These are phyloP conservation scores for Troglohyphantes excavatus DNA, from an alignment of 2,888 invertebrate species.

Conservation along the genomic window DNA sequence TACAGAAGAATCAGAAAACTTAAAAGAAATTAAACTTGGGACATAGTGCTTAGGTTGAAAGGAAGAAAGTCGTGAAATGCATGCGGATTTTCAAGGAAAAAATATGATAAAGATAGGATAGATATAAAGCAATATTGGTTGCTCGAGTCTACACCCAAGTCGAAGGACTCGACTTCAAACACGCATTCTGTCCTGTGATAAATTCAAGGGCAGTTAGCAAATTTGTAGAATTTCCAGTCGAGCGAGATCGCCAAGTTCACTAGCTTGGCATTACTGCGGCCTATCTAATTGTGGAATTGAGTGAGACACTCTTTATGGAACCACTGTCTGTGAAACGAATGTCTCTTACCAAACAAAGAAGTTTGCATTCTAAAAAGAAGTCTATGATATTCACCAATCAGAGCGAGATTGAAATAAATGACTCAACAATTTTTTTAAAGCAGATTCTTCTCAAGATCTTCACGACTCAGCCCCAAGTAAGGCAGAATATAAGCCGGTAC, in stretches of 20 bases:
- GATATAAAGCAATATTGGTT: neutral
- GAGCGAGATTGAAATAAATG: no score
- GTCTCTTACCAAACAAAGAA: no score
- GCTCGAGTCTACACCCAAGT: constrained; percentile 17
- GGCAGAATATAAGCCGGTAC: no score
- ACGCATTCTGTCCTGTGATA: constrained; percentile 18
- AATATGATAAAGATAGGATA: neutral
- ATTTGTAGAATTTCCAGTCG: constrained; percentile 10
- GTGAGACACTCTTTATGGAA: constrained; percentile 24
- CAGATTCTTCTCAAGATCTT: no score
- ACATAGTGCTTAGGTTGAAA: neutral
- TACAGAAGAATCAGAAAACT: neutral
- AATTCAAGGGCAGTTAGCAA: constrained; percentile 11
- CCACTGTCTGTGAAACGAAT: no score
- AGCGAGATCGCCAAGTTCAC: neutral
- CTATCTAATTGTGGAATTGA: neutral
- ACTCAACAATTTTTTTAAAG: no score
- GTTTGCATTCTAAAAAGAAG: no score
- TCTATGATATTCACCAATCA: no score
- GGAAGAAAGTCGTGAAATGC: constrained; percentile 28
- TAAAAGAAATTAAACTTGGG: constrained; percentile 70
- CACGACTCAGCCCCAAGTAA: no score
- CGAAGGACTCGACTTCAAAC: constrained; percentile 20
- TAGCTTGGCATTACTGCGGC: constrained; percentile 25
- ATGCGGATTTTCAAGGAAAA: neutral